phyloP scores from a whole-genome alignment of 1,140 invertebrate species.

The Scaptomyza montana region DNA sequence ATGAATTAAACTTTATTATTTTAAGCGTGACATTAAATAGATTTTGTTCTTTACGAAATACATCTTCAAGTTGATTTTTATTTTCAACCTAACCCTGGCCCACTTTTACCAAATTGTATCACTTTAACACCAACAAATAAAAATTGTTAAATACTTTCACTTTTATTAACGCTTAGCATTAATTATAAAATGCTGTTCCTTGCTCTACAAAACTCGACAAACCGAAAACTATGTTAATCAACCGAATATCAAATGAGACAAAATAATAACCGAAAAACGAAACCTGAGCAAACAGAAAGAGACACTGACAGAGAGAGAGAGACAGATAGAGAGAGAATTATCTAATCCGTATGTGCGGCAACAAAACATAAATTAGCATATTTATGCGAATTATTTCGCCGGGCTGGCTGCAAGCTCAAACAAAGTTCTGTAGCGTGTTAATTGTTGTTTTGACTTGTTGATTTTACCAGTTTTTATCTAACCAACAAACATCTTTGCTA shows the following conservation, averaged over 20 bases:
- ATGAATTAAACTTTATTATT: no score
- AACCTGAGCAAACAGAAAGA: constrained; percentile 35
- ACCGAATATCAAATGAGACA: constrained; percentile 32
- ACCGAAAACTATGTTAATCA: constrained; percentile 43
- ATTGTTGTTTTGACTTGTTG: constrained; percentile 37
- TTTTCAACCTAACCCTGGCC: constrained; percentile 1
- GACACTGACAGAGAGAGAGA: constrained; percentile 3
- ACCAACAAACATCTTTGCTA: constrained; percentile 15
- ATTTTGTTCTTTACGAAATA: no score
- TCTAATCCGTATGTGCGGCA: constrained; percentile 27
- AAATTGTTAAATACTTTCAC: constrained; percentile 25
- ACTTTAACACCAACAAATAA: no score
- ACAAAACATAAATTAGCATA: constrained; percentile 57
- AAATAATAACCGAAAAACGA: constrained; percentile 31
- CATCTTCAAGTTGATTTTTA: background rate
- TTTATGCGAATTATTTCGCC: constrained; percentile 63
- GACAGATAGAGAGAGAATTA: constrained; percentile 8
- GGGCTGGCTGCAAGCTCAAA: constrained; percentile 39
- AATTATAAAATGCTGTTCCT: constrained; percentile 3
- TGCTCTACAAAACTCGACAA: constrained; percentile 7
- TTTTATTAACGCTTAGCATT: constrained; percentile 21
- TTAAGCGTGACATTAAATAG: no score
- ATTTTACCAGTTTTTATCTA: constrained; percentile 45
- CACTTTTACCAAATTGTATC: background rate
- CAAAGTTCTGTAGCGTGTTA: constrained; percentile 49